Evolutionary conservation across 2,113 vertebrate species (phyloP), one percentile per base, ranked within the genome.

Genomic region (Miniopterus natalensis): DNA sequence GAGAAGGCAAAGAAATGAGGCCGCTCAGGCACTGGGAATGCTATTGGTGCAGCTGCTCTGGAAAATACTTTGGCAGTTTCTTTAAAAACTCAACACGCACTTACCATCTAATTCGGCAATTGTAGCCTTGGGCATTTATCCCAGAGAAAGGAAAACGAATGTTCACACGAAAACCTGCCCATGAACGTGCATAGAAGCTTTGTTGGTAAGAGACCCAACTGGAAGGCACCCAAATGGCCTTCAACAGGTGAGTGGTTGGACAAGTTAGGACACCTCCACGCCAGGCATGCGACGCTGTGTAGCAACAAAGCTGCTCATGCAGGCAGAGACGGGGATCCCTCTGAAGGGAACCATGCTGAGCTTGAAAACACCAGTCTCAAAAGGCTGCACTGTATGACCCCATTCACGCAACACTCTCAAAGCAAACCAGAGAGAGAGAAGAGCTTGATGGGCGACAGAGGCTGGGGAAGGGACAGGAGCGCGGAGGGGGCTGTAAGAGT

Each of bases 131-230:
- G 88, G 61, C 81, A 65, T 90, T 73, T 90, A 88, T 95, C 77
- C 77, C 93, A 88, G 88, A 84, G 88, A 95, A 94, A 84, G 74
- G 55, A 90, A 95, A 94, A 94, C 85, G 75, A 57, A 61, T 9
- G 27, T 94, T 96, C 91, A 88, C 84, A 77, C 65, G 70, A 96
- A 93, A 96, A 92, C 40, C 75, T 71, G 17, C 77, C 6, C 13
- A 1, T 87, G 45, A 87, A 92, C 25, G 45, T 86, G 84, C 95
- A 75, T 18, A 75, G 94, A 84, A 42, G 57, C 87, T 73, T 91
- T 95, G 65, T 45, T 63, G 40, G 59, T 85, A 91, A 86, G 47
- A 90, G 45, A 31, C 15, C n/a, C 57, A 51, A 80, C 40, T 87
- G 90, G 85, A 94, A 89, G 49, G 3, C 20, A 57, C 71, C 71